Evolutionary conservation across 2,797 vertebrate species (phyloP).

Genomic region (Esox lucius): DNA sequence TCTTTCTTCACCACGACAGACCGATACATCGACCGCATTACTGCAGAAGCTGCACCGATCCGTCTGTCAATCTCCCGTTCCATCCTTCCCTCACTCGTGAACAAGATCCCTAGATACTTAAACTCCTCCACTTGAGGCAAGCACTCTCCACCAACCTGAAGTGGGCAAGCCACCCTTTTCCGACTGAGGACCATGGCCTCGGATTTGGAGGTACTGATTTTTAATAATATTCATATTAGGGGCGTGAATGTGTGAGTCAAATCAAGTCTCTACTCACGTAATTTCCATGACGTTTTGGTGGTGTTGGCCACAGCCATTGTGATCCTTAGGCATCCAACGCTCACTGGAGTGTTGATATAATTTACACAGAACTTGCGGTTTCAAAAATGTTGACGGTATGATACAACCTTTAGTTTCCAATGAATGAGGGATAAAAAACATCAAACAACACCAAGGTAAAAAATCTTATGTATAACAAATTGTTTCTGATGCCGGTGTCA

Average conservation of each 20-base stretch:
- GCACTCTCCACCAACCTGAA: too few relatives aligned
- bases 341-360: neutral
- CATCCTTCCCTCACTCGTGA: too few relatives aligned
- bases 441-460: neutral
- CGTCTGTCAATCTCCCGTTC: too few relatives aligned
- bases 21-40: too few relatives aligned
- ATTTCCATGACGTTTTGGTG: slow-evolving; percentile 89
- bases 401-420: neutral
- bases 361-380: neutral
- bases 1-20: too few relatives aligned
- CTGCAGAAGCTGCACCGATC: too few relatives aligned
- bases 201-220: too few relatives aligned
- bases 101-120: too few relatives aligned
- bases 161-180: too few relatives aligned
- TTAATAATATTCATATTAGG: neutral
- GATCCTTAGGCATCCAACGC: slow-evolving; percentile 10
- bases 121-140: too few relatives aligned
- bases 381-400: neutral
- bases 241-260: neutral
- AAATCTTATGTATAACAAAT: neutral
- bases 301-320: slow-evolving; percentile 81
- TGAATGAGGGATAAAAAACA: neutral
- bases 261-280: slow-evolving; percentile 79
- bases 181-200: too few relatives aligned
- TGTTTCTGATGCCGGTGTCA: neutral